Percentiles rank a stretch among this genome's conserved stretches.
These are phyloP conservation scores for Hyla sarda DNA, from an alignment of 2,113 vertebrate genomes.

Conservation along the genomic window DNA sequence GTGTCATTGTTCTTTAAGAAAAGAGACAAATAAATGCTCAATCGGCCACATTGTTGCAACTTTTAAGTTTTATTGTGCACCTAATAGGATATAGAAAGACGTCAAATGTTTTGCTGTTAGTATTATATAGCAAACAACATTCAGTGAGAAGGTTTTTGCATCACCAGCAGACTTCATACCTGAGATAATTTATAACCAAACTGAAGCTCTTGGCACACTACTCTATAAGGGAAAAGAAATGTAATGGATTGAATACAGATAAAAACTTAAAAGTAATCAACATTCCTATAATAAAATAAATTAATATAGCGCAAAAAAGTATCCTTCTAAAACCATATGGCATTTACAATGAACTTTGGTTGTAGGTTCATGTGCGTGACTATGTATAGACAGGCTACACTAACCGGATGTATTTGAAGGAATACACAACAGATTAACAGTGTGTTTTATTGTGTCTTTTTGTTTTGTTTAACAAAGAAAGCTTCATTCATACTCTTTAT, in stretches of 20 bases:
- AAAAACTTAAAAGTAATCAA: constrained; percentile 63
- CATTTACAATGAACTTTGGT: constrained; percentile 35
- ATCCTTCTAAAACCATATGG: constrained; percentile 62
- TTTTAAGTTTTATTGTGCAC: constrained; percentile 3
- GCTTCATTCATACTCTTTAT: too few relatives aligned
- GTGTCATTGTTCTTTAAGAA: background rate
- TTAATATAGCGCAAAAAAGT: background rate
- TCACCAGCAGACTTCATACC: constrained; percentile 64
- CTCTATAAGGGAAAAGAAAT: constrained; percentile 75
- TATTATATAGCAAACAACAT: constrained; percentile 65
- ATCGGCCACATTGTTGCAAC: background rate
- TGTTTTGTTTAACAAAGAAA: too few relatives aligned
- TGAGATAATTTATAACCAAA: constrained; percentile 74
- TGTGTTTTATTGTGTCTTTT: too few relatives aligned
- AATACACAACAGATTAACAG: too few relatives aligned
- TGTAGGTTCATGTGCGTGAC: constrained; percentile 31
- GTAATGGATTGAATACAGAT: constrained; percentile 68
- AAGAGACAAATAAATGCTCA: background rate
- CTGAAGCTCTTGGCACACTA: constrained; percentile 74
- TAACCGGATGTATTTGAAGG: background rate
- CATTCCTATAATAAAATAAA: constrained; percentile 56
- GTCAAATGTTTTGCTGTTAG: constrained; percentile 60
- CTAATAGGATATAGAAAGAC: background rate
- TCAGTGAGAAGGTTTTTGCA: constrained; percentile 62
- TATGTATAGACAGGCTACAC: background rate